These are phyloP conservation scores for Tinamus major DNA, from an alignment of 2,797 vertebrate genomes.

Conservation along the genomic window DNA sequence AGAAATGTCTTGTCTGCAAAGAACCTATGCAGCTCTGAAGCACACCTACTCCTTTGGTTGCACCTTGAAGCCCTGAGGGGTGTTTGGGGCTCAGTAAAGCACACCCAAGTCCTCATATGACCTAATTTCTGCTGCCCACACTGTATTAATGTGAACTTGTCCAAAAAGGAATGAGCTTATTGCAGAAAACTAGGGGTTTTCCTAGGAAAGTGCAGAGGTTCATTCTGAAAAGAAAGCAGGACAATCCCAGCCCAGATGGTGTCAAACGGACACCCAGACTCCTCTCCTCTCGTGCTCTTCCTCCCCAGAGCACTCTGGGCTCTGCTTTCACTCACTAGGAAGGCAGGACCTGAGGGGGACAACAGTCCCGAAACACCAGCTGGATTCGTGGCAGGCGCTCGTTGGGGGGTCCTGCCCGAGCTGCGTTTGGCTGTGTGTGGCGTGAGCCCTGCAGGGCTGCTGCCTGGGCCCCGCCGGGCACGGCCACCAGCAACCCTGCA, in stretches of 20 bases:
- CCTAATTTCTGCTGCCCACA: background rate
- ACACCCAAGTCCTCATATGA: background rate
- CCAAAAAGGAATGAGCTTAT: background rate
- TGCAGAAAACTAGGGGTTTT: background rate
- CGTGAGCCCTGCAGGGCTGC: background rate
- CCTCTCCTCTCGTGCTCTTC: background rate
- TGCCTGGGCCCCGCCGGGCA: accelerated
- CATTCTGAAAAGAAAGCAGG: background rate
- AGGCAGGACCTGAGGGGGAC: background rate
- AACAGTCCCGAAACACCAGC: background rate
- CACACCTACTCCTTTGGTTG: background rate
- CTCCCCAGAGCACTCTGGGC: background rate
- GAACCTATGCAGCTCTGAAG: background rate
- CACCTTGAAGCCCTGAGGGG: background rate
- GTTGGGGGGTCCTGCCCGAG: background rate
- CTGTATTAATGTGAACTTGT: background rate
- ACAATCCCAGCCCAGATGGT: background rate
- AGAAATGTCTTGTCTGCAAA: background rate
- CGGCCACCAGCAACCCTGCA: background rate
- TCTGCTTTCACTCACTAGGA: accelerated
- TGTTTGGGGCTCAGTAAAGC: accelerated
- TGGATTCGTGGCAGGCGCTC: accelerated
- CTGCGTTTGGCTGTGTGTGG: background rate
- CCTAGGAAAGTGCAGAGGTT: background rate
- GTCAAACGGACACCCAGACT: background rate